phyloP scores from a whole-genome alignment of 2,888 invertebrate species.

The Philonicus albiceps region DNA sequence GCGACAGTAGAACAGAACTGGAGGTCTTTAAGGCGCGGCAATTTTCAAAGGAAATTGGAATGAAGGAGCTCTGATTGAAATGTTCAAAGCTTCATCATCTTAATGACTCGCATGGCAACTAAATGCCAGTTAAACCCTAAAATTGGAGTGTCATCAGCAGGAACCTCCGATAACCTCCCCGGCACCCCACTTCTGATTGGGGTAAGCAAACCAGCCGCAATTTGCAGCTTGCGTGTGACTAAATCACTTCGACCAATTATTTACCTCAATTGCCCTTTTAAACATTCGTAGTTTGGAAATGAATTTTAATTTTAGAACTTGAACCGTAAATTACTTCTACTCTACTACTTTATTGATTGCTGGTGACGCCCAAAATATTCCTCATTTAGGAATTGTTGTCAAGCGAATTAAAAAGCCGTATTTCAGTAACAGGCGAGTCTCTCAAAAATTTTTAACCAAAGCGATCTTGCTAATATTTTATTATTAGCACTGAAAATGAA shows the following conservation, averaged over 20 bases:
- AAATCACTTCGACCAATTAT: not conserved
- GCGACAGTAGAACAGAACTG: not conserved
- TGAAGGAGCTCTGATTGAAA: not conserved
- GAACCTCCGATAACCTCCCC: not conserved
- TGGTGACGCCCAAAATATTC: not conserved
- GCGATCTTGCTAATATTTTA: not conserved
- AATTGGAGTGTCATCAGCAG: slow-evolving; percentile 4
- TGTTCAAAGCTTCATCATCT: not conserved
- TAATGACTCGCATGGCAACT: not conserved
- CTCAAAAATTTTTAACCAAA: not conserved
- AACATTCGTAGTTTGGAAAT: not conserved
- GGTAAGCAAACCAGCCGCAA: not conserved
- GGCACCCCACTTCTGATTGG: not conserved
- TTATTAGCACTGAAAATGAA: not conserved
- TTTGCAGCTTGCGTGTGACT: not conserved
- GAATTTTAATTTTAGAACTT: not conserved
- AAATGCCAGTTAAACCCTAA: not conserved
- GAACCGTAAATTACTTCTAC: not conserved
- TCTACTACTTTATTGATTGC: not conserved
- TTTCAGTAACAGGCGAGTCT: not conserved
- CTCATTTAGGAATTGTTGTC: not conserved
- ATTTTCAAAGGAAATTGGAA: not conserved
- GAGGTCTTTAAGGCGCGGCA: not conserved
- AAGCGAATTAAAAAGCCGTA: not conserved
- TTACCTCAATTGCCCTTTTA: not conserved